These are phyloP conservation scores for Hippocampus mohnikei DNA, from an alignment of 2,113 vertebrate species.

Conservation along the genomic window DNA sequence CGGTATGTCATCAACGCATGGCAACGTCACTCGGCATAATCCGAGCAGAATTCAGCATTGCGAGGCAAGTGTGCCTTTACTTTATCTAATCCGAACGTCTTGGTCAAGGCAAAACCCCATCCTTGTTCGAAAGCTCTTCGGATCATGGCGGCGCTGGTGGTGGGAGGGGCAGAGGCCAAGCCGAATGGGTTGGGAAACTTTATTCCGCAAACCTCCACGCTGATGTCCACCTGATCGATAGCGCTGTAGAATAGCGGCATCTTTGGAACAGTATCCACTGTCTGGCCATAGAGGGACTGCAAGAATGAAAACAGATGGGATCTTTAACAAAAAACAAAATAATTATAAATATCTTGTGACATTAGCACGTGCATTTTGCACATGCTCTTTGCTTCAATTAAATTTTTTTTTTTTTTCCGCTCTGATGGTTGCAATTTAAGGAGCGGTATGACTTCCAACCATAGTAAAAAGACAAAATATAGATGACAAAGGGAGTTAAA, in stretches of 20 bases:
- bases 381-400: background rate
- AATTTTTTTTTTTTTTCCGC: background rate
- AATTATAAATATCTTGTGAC: background rate
- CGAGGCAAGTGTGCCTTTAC: constrained; percentile 46
- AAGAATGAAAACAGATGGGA: constrained; percentile 12
- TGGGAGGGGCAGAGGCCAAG: constrained; percentile 87
- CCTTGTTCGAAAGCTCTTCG: constrained; percentile 88
- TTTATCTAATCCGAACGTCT: constrained; percentile 91
- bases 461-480: too few species aligned
- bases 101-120: constrained; percentile 91
- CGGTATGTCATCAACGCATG: background rate
- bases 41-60: background rate
- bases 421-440: too few species aligned
- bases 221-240: constrained; percentile 85
- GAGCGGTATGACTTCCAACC: too few species aligned
- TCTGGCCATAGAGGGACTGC: constrained; percentile 74
- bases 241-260: constrained; percentile 85
- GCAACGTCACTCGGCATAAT: background rate
- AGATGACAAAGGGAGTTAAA: too few species aligned
- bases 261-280: constrained; percentile 68
- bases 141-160: constrained; percentile 89
- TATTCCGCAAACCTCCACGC: constrained; percentile 83
- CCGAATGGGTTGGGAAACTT: constrained; percentile 89
- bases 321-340: background rate
- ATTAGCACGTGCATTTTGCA: background rate